Conservation (phyloP, 1,140 invertebrate species). For the Polyergus mexicanus region DNA sequence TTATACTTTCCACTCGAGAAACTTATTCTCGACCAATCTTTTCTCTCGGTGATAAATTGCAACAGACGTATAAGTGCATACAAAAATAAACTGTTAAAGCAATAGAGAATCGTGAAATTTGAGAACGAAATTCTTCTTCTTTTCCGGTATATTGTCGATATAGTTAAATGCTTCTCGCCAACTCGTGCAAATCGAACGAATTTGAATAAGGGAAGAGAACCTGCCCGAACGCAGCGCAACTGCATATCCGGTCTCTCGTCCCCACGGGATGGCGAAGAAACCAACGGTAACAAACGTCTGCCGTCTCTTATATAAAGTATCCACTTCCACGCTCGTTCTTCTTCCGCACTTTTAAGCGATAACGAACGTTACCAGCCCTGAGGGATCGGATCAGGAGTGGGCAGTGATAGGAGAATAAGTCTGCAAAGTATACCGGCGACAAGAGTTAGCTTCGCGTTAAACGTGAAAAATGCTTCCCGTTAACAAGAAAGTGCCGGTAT, state of each 20-base stretch:
- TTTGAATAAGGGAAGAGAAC: neutral
- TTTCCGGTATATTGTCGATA: neutral
- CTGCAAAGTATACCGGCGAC: conserved; percentile 23
- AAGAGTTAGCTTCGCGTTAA: conserved; percentile 49
- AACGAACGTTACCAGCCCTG: conserved; percentile 77
- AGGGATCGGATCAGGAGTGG: conserved; percentile 67
- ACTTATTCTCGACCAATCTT: neutral
- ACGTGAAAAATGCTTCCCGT: conserved; percentile 52
- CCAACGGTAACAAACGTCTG: conserved; percentile 78
- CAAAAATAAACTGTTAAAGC: neutral
- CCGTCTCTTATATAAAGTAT: conserved; percentile 81
- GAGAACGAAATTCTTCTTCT: neutral
- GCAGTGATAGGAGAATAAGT: conserved; percentile 13
- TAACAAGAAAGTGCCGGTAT: neutral
- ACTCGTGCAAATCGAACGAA: neutral
- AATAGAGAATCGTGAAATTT: neutral
- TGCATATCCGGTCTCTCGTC: conserved; percentile 40
- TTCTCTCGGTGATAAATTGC: neutral
- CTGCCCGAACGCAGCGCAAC: conserved; percentile 2
- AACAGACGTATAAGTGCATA: neutral
- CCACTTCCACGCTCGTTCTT: conserved; percentile 80
- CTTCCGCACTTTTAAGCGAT: conserved; percentile 80
- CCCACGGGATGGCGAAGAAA: conserved; percentile 48
- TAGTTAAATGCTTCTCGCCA: conserved; percentile 34
- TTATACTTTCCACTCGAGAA: neutral